A percentile compares a stretch with the other conserved stretches of the same genome.
These are phyloP conservation scores for Tetheella fluctuosa DNA, from an alignment of 2,888 invertebrate species.

Conservation along the genomic window DNA sequence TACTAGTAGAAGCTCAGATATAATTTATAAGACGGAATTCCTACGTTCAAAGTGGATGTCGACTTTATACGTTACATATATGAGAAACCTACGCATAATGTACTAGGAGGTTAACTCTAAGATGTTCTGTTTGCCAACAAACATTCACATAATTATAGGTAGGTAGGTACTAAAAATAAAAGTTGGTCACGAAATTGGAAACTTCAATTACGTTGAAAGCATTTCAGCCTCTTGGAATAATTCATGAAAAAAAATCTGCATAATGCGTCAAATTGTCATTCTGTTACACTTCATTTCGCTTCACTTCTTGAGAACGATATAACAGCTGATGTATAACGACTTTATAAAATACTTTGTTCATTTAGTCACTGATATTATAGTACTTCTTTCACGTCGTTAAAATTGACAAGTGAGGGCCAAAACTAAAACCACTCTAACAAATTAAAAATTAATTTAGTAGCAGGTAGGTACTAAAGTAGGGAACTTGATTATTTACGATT, in stretches of 20 bases:
- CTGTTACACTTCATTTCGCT: background rate
- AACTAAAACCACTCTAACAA: too few species aligned
- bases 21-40: constrained; percentile 36
- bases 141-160: background rate
- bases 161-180: background rate
- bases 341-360: too few species aligned
- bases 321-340: background rate
- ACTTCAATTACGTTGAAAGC: constrained; percentile 7
- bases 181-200: constrained; percentile 4
- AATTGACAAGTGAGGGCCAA: too few species aligned
- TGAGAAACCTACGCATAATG: constrained; percentile 5
- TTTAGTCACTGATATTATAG: too few species aligned
- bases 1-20: constrained; percentile 25
- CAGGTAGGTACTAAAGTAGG: too few species aligned
- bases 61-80: constrained; percentile 4
- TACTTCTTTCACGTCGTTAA: too few species aligned
- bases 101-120: background rate
- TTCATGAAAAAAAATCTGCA: constrained; percentile 4
- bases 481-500: too few species aligned
- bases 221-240: constrained; percentile 4
- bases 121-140: constrained; percentile 1
- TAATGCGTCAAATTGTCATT: constrained; percentile 6
- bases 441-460: too few species aligned
- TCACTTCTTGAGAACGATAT: background rate
- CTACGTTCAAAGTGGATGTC: background rate